These are phyloP conservation scores for Chloroceryle inda DNA, from an alignment of 2,797 vertebrate genomes.

Conservation along the genomic window DNA sequence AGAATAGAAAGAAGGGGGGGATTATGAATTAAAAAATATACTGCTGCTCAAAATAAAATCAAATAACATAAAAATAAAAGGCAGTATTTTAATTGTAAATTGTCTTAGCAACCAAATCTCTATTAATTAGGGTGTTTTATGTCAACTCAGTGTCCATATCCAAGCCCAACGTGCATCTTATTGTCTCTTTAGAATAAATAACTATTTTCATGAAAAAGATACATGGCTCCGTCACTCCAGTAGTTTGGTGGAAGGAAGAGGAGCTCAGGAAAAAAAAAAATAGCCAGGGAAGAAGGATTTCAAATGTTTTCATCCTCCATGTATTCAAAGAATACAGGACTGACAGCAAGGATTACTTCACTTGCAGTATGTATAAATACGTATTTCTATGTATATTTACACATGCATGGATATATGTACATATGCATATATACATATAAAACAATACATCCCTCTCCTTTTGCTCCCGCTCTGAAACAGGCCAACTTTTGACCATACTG, in stretches of 20 bases:
- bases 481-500: background rate
- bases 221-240: background rate
- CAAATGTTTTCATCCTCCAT: background rate
- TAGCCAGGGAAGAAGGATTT: background rate
- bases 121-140: background rate
- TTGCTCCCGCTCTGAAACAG: background rate
- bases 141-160: background rate
- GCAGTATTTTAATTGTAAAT: background rate
- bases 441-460: background rate
- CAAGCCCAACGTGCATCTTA: background rate
- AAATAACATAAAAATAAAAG: background rate
- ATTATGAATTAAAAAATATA: background rate
- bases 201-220: background rate
- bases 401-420: background rate
- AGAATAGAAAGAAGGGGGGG: background rate
- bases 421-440: background rate
- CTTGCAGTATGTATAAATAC: background rate
- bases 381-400: background rate
- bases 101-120: fast-evolving
- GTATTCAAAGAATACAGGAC: background rate
- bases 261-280: background rate
- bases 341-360: background rate
- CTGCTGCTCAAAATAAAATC: background rate
- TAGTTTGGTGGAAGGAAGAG: background rate
- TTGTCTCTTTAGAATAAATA: background rate